Base-by-base conservation (phyloP, 2,113 vertebrate genomes). In the Electrona antarctica region DNA sequence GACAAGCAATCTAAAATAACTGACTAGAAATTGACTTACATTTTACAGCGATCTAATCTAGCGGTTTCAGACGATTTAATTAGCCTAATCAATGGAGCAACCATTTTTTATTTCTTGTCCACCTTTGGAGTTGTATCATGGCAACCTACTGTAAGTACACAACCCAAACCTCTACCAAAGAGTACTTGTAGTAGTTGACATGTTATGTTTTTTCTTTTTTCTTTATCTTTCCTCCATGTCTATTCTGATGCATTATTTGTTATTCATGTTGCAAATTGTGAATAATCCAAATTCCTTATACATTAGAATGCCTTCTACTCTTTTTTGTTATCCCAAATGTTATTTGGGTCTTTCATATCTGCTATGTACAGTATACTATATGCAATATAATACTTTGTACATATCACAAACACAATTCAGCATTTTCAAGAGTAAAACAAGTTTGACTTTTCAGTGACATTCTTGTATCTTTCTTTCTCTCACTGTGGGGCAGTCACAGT, bases 361-460 rank as follows among this genome's bases (percentile, higher is more conserved):
- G 45, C 70, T 69, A 59, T 41, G 33, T 78, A 68, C 58, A 51
- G 8, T 46, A 51, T 71, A 62, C 55, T 63, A 50, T 80, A 78
- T 75, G 66, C 67, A 78, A 67, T 83, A 60, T 72, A 67, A 14
- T 68, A 68, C 50, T 56, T 45, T 56, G 54, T 67, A 67, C 15
- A 12, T 9, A 29, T 71, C 41, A 13, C 61, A 70, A 80, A 77
- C 50, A 64, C 7, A 71, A 68, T 29, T 73, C 33, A 77, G 21
- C 28, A 56, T 74, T 87, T 79, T 82, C 48, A 63, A 79, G 61
- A 78, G 46, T 86, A 80, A 41, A 83, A 56, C 2, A 51, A 47
- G 45, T 64, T 67, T 55, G 14, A 59, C 15, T 67, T 67, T 79
- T 78, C 7, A 14, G 15, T 68, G 71, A 60, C 29, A 57, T 71